Evolutionary conservation across 2,797 vertebrate genomes (phyloP).

Genomic region (Pseudocheirus occidentalis): DNA sequence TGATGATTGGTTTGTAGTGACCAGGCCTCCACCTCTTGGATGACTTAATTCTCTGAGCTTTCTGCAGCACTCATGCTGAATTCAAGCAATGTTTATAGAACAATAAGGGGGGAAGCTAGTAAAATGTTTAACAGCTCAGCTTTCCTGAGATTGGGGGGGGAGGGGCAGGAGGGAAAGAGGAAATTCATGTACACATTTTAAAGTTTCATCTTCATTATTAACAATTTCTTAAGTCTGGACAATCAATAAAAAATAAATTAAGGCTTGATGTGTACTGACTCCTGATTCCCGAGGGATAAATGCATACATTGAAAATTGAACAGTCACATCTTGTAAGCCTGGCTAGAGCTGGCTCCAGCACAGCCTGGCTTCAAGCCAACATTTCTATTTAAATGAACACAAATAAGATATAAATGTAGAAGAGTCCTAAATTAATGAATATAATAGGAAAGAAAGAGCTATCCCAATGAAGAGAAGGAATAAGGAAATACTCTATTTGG

Average conservation of each 20-base stretch:
- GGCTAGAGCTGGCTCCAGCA: not conserved
- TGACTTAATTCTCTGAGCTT: not conserved
- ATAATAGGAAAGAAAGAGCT: not conserved
- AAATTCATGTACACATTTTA: not conserved
- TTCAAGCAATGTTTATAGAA: not conserved
- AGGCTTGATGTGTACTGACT: not conserved
- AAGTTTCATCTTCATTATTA: not conserved
- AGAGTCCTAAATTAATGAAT: conserved; percentile 35
- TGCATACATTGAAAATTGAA: not conserved
- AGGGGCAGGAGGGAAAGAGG: too few relatives aligned
- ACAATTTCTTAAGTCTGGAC: not conserved
- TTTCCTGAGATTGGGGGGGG: not conserved
- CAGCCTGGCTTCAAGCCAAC: not conserved
- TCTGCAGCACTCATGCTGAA: not conserved
- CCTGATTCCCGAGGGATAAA: not conserved
- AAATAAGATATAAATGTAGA: conserved; percentile 32
- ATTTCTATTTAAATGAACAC: conserved; percentile 45
- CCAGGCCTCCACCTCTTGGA: not conserved
- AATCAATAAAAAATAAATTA: not conserved
- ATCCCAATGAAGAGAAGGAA: conserved; percentile 2
- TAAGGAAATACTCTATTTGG: not conserved
- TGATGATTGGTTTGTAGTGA: not conserved
- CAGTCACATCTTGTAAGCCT: not conserved
- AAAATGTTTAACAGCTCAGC: not conserved
- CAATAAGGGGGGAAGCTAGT: not conserved